These are phyloP conservation scores for Acromyrmex heyeri DNA, from an alignment of 1,140 invertebrate genomes.

Conservation along the genomic window DNA sequence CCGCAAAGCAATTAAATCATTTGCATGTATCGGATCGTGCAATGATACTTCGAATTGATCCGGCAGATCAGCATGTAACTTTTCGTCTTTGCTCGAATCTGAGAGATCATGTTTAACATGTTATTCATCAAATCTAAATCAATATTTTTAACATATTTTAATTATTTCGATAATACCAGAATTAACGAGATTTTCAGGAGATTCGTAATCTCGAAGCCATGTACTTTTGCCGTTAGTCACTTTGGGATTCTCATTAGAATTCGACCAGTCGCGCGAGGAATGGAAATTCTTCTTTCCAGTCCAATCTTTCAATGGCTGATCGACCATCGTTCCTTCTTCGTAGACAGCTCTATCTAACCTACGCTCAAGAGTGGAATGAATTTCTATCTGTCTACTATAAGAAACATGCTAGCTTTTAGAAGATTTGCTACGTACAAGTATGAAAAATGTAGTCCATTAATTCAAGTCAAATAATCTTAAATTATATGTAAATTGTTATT, in stretches of 20 bases:
- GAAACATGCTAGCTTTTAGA: not conserved
- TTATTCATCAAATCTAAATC: not conserved
- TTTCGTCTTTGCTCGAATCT: not conserved
- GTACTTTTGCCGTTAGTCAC: constrained; percentile 9
- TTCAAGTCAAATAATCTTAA: not conserved
- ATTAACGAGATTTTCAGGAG: constrained; percentile 19
- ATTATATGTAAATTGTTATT: not conserved
- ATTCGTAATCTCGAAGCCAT: constrained; percentile 43
- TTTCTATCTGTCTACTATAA: constrained; percentile 10
- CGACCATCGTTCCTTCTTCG: constrained; percentile 10
- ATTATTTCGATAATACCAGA: constrained; percentile 30
- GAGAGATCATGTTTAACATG: not conserved
- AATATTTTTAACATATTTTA: not conserved
- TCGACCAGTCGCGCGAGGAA: constrained; percentile 59
- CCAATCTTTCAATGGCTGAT: constrained; percentile 62
- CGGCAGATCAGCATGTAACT: not conserved
- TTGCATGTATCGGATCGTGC: not conserved
- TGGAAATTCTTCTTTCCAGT: constrained; percentile 51
- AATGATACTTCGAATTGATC: constrained; percentile 27
- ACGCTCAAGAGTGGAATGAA: not conserved
- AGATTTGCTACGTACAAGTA: constrained; percentile 2
- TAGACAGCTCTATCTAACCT: constrained; percentile 23
- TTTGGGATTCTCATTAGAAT: constrained; percentile 47
- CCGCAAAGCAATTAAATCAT: not conserved
- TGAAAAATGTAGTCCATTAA: not conserved